Evolutionary conservation across 2,888 invertebrate genomes (phyloP).

Genomic region (Xylota sylvarum): DNA sequence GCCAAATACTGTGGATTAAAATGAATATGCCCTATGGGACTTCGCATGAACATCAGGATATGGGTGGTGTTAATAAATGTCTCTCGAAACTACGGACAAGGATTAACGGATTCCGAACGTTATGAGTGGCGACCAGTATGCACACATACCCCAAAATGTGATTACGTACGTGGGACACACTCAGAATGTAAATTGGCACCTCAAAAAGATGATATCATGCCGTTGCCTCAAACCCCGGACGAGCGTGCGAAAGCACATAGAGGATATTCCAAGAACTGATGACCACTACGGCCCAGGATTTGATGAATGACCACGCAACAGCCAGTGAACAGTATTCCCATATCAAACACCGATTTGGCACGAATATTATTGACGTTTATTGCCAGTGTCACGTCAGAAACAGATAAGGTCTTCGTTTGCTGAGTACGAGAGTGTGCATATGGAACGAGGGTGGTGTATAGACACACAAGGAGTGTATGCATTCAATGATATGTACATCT

Average conservation of each 20-base stretch:
- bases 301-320: slow-evolving; percentile 31
- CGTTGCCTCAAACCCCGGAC: neutral
- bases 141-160: slow-evolving; percentile 4
- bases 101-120: slow-evolving; percentile 25
- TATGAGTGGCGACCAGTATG: neutral
- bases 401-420: slow-evolving; percentile 14
- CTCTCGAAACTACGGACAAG: neutral
- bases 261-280: slow-evolving; percentile 17
- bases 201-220: slow-evolving; percentile 29
- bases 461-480: slow-evolving; percentile 12
- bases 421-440: no score
- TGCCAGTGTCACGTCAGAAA: slow-evolving; percentile 53
- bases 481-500: neutral
- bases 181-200: slow-evolving; percentile 32
- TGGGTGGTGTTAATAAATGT: neutral
- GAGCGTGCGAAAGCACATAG: neutral
- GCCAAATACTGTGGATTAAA: neutral
- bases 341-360: slow-evolving; percentile 45
- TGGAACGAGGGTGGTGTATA: neutral
- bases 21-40: neutral
- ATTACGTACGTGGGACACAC: slow-evolving; percentile 26
- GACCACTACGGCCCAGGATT: slow-evolving; percentile 3
- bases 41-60: neutral
- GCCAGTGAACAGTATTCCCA: slow-evolving; percentile 7
- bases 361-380: slow-evolving; percentile 61